phyloP scores from a whole-genome alignment of 1,140 invertebrate genomes.

The Saccostrea glomerata region DNA sequence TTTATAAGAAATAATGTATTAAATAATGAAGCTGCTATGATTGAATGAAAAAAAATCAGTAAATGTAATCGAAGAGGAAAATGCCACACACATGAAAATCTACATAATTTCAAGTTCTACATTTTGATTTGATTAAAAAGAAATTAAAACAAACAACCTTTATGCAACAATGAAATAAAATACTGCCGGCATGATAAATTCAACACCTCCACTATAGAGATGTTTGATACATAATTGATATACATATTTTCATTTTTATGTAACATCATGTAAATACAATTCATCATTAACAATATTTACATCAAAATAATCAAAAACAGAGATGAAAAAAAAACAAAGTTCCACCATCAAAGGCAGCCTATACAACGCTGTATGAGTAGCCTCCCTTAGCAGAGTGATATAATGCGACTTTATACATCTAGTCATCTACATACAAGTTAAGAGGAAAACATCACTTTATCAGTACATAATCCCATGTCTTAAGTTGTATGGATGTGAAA shows the following conservation, averaged over 20 bases:
- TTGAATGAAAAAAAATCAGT: not conserved
- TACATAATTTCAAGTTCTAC: not conserved
- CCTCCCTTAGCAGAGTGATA: constrained; percentile 1
- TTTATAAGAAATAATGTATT: not conserved
- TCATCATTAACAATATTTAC: constrained; percentile 22
- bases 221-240: constrained; percentile 15
- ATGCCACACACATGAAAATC: constrained; percentile 10
- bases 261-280: constrained; percentile 3
- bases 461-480: no score
- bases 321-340: not conserved
- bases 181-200: constrained; percentile 23
- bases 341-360: not conserved
- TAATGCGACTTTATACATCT: not conserved
- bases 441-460: no score
- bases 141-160: constrained; percentile 17
- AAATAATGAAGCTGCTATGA: not conserved
- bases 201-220: not conserved
- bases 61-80: not conserved
- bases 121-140: constrained; percentile 19
- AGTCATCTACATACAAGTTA: not conserved
- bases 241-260: not conserved
- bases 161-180: constrained; percentile 30
- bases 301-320: constrained; percentile 12
- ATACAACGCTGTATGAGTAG: not conserved
- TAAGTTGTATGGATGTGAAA: not conserved